Evolutionary conservation across 2,888 invertebrate genomes (phyloP), one percentile per base, ranked within the genome.

Genomic region (Hermaeophaga mercurialis): DNA sequence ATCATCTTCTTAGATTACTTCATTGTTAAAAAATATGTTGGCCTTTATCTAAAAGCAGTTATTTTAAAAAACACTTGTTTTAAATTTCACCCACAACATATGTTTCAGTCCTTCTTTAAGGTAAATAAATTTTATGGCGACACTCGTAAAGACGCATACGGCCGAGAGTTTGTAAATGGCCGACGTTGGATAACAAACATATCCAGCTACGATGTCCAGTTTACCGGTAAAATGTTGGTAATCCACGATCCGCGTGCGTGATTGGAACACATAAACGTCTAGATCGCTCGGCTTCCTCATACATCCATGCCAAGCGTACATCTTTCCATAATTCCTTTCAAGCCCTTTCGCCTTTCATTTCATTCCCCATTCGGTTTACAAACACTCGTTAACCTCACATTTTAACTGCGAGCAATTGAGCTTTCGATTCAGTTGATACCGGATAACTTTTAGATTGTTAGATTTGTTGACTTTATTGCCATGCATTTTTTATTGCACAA

Each of bases 241-340:
- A 58, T 58, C 58, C 54, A 33, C 45, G 64, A 62, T 61, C 64
- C 64, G 62, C 63, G 70, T 67, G 66, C 70, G 71, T 71, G 71
- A 71, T 70, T 71, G 70, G 70, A 70, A 70, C 67, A 62, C 64
- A 70, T 71, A 71, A 71, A 68, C 66, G 68, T 70, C 66, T 62
- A 66, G 67, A 66, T 62, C 66, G 61, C 59, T 66, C 55, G 57
- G 58, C 61, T 64, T 50, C 59, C 66, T 63, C 64, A 64, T 68
- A 65, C 65, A 66, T 70, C 65, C 52, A 34, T 14, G 43, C 50
- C 36, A 45, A 50, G 38, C 56, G 31, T 38, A 58, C 56, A 57
- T 60, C 57, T 46, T 52, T 46, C 47, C 44, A 53, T 58, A 56
- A 61, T 60, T 52, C 43, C 52, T 36, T 49, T 24, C 33, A 14